Conservation (phyloP, 2,888 invertebrate genomes). For the Troides oblongomaculatus region DNA sequence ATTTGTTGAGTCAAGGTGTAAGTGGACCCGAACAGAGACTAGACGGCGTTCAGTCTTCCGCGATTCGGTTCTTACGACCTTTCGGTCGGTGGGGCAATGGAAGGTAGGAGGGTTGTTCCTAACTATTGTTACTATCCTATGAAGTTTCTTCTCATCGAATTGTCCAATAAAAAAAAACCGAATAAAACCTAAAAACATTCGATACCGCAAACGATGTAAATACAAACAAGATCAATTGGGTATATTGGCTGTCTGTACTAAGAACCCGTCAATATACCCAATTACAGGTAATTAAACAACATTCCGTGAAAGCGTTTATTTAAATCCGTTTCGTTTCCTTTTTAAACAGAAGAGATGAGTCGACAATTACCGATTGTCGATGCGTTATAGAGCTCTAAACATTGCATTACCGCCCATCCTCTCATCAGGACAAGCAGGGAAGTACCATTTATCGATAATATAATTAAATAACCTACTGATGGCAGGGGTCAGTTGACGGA, state of each 20-base stretch:
- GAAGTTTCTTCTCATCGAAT: too few relatives aligned
- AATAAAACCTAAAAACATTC: not conserved
- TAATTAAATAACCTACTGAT: not conserved
- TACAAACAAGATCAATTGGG: not conserved
- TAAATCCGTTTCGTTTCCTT: conserved; percentile 22
- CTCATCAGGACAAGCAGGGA: conserved; percentile 50
- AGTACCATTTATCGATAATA: conserved; percentile 37
- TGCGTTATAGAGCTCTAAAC: conserved; percentile 60
- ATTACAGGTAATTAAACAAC: conserved; percentile 22
- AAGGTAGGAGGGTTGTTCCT: too few relatives aligned
- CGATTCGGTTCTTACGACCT: too few relatives aligned
- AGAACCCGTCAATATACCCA: conserved; percentile 23
- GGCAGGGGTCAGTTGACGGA: too few relatives aligned
- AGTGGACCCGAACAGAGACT: too few relatives aligned
- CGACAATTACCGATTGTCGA: conserved; percentile 65
- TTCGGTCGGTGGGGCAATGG: too few relatives aligned
- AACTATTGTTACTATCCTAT: too few relatives aligned
- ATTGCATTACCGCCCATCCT: conserved; percentile 75
- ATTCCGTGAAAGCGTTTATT: conserved; percentile 26
- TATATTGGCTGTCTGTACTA: conserved; percentile 3
- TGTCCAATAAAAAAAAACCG: too few relatives aligned
- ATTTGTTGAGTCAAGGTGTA: too few relatives aligned
- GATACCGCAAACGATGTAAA: not conserved
- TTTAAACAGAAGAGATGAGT: conserved; percentile 40
- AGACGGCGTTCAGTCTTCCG: too few relatives aligned